A percentile compares a stretch with the other conserved stretches of the same genome.
Evolutionary conservation across 2,797 vertebrate genomes (phyloP).

Genomic region (Phylloscopus collybita): DNA sequence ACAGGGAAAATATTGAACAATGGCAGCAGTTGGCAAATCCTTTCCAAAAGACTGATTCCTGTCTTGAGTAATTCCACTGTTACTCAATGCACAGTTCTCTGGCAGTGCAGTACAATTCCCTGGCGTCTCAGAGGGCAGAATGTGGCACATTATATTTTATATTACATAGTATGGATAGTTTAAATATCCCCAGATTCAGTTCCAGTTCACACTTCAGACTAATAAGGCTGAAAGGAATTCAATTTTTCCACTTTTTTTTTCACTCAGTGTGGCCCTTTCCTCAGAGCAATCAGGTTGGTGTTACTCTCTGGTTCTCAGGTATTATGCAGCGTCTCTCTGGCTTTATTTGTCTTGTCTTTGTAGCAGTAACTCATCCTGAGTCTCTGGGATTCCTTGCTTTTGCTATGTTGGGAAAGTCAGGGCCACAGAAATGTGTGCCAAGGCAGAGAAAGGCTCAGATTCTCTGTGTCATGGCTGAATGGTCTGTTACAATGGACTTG

Average conservation of each 20-base stretch:
- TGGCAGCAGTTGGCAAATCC: conserved; percentile 18
- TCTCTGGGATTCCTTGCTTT: background rate
- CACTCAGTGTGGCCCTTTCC: background rate
- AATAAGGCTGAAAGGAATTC: background rate
- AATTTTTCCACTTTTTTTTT: background rate
- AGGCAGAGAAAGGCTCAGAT: background rate
- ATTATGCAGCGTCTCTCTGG: background rate
- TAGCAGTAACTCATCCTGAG: background rate
- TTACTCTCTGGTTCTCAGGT: background rate
- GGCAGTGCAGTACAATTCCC: conserved; percentile 18
- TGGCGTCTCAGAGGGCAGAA: background rate
- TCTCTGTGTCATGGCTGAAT: background rate
- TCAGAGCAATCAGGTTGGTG: background rate
- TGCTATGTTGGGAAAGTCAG: background rate
- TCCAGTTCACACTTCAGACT: background rate
- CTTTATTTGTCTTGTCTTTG: background rate
- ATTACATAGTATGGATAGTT: background rate
- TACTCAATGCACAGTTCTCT: conserved; percentile 16
- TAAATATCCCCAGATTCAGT: background rate
- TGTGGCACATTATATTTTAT: conserved; percentile 13
- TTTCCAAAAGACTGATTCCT: conserved; percentile 41
- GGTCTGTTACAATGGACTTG: conserved; percentile 18
- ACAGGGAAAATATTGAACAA: conserved; percentile 55
- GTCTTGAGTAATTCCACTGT: conserved; percentile 16
- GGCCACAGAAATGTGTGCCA: background rate